Evolutionary conservation across 2,888 invertebrate genomes (phyloP).

Genomic region (Atethmia centrago): DNA sequence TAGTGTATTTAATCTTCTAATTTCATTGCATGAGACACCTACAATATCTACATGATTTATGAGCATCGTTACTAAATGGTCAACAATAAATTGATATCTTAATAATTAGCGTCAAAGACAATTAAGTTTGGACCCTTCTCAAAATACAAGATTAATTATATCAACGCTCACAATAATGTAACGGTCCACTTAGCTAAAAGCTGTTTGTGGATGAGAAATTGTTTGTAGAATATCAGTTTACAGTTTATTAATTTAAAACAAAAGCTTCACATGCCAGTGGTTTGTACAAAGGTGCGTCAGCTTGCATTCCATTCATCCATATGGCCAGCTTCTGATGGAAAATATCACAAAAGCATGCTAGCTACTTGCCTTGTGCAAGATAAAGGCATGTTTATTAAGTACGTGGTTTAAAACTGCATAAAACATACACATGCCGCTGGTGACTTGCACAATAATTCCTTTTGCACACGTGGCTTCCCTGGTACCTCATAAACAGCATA

Average conservation of each 20-base stretch:
- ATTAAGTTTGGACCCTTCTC: slow-evolving; percentile 63
- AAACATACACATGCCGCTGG: no score
- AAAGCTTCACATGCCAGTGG: not conserved
- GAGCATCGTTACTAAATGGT: slow-evolving; percentile 36
- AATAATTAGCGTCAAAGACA: slow-evolving; percentile 62
- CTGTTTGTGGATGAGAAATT: slow-evolving; percentile 20
- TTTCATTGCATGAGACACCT: slow-evolving; percentile 23
- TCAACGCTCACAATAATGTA: slow-evolving; percentile 17
- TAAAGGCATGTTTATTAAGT: not conserved
- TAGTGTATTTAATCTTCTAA: slow-evolving; percentile 10
- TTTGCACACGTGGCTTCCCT: no score
- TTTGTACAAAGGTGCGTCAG: not conserved
- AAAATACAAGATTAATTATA: slow-evolving; percentile 62
- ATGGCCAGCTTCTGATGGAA: not conserved
- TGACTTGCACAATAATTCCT: no score
- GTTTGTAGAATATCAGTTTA: slow-evolving; percentile 1
- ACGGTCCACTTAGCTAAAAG: slow-evolving; percentile 30
- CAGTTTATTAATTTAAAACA: not conserved
- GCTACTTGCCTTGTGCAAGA: not conserved
- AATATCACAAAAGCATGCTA: not conserved
- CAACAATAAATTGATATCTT: slow-evolving; percentile 56
- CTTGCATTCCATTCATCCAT: not conserved
- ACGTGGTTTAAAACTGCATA: no score
- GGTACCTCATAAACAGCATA: no score
- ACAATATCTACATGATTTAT: slow-evolving; percentile 51